Evolutionary conservation across 2,888 invertebrate species (phyloP), one percentile per base, ranked within the genome.

Genomic region (Thelaira solivaga): DNA sequence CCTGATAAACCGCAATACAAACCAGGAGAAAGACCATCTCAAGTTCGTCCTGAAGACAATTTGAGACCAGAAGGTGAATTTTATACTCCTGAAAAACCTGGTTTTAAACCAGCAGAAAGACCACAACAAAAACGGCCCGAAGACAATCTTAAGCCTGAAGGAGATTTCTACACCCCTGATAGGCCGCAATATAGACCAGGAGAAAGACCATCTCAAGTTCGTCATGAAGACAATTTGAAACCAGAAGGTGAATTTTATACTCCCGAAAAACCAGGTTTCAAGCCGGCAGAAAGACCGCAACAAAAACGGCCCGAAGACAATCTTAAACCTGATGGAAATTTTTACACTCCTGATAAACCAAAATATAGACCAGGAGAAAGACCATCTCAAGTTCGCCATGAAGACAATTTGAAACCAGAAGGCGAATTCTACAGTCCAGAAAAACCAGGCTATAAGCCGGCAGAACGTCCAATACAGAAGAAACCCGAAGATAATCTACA

Each of bases 31-130:
- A 69, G 82, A 1, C 82, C 83, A 0, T 55, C 55, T 0, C 90
- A 91, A 39, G 36, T 36, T 13, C 83, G 16, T 6, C 39, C 39
- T 73, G 45, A 85, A 76, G 91, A 91, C 80, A 91, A 91, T 82
- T 82, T 91, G 0, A 82, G 81, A 10, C 90, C 90, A 0, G 91
- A 91, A 83, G 91, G 91, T 0, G 91, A 92, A 0, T 91, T 92
- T 80, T 90, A 89, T 59, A 82, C 84, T 2, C 91, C 90, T 0
- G 88, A 89, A n/a, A 88, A 87, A 71, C 82, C 85, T 0, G 89
- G 89, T 2, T 91, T 89, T 24, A 82, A 80, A 87, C 31, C 90
- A 80, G 84, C 2, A 55, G 92, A 93, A 82, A 89, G 90, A 81
- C 88, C 90, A 0, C 0, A 4, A 7, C 47, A 47, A 2, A 6